phyloP scores from a whole-genome alignment of 2,113 vertebrate genomes.

The Puma concolor region DNA sequence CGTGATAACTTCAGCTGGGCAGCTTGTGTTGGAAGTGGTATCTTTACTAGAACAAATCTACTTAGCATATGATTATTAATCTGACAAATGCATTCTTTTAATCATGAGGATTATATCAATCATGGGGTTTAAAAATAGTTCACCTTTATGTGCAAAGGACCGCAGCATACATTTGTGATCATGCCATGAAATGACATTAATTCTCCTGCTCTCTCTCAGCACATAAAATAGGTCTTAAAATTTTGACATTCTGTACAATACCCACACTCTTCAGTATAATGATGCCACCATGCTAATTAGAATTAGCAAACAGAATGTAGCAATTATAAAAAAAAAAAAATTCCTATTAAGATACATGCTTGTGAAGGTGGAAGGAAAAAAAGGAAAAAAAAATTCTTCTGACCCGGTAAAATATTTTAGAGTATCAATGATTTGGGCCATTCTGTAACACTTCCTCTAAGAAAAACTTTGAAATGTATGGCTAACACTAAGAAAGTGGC shows the following conservation, averaged over 20 bases:
- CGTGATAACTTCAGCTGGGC: neutral
- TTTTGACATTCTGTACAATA: neutral
- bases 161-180: neutral
- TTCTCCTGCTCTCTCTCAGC: neutral
- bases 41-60: neutral
- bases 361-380: neutral
- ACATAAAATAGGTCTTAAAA: neutral
- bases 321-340: neutral
- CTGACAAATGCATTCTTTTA: neutral
- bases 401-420: neutral
- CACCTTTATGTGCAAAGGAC: neutral
- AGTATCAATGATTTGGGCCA: neutral
- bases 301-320: neutral
- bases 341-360: neutral
- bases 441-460: neutral
- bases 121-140: neutral
- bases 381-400: neutral
- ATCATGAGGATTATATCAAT: neutral
- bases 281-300: neutral
- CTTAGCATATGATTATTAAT: neutral
- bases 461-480: neutral
- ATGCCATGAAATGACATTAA: neutral
- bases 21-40: neutral
- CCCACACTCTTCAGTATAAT: neutral
- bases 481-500: neutral